Conservation (phyloP, 2,797 vertebrate species). For the Rhinella marina region DNA sequence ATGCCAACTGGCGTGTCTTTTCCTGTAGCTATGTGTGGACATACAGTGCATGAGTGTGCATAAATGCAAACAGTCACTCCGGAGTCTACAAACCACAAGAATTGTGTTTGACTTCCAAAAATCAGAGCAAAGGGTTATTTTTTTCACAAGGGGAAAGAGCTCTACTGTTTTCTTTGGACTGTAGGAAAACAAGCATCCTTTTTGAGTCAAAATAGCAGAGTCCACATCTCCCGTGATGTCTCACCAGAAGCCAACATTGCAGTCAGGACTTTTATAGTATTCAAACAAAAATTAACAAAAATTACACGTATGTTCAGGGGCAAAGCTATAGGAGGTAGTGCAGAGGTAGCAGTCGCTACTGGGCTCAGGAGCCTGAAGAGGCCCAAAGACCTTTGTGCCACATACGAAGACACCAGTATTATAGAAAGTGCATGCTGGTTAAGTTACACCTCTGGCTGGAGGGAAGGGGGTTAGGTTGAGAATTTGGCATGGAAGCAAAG, state of each 20-base stretch:
- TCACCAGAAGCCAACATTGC: slow-evolving; percentile 22
- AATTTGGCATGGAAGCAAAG: no score
- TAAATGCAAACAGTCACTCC: slow-evolving; percentile 18
- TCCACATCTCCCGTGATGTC: slow-evolving; percentile 35
- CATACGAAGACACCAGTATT: no score
- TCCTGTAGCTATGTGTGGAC: slow-evolving; percentile 26
- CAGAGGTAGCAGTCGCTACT: no score
- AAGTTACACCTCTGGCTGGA: no score
- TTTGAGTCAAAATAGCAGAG: slow-evolving; percentile 36
- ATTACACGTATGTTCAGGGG: no score
- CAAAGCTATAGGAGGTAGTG: no score
- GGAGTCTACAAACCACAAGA: slow-evolving; percentile 55
- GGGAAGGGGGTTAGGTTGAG: no score
- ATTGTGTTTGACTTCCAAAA: slow-evolving; percentile 33
- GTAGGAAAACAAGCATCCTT: not conserved
- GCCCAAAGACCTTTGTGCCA: no score
- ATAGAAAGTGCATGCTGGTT: no score
- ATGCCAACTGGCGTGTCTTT: slow-evolving; percentile 4
- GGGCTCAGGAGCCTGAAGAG: no score
- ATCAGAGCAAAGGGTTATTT: slow-evolving; percentile 30
- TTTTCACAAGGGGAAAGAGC: slow-evolving; percentile 26
- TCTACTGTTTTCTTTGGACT: slow-evolving; percentile 51
- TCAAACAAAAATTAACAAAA: no score
- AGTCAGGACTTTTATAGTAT: not conserved
- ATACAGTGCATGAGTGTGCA: slow-evolving; percentile 24